Base-by-base conservation (phyloP, 2,888 invertebrate species). In the Andrena trimmerana region DNA sequence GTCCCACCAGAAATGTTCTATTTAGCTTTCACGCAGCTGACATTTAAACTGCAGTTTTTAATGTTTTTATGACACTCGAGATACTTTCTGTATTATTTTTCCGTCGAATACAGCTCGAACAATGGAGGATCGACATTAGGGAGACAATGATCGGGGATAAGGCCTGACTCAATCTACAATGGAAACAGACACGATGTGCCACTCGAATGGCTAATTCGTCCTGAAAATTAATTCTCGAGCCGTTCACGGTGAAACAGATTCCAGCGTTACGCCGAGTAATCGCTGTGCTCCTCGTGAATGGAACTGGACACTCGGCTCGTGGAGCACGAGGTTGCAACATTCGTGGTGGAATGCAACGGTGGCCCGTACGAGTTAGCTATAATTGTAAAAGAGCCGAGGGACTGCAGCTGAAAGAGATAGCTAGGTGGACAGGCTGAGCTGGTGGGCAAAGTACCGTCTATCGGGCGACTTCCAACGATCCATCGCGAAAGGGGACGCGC, bases 281-380 rank as follows among this genome's bases (percentile, higher is more conserved):
- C 79, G 68, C 77, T 68, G 62, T 42, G 81, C 62, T 27, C 24
- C 82, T 86, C 78, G 86, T 91, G 90, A 92, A 92, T 91, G 92
- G 91, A 91, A 91, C 91, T 89, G 88, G 88, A 90, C 84, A 90
- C 88, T 88, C 48, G 52, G 85, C 24, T 71, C 84, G 86, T 20
- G 72, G 52, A 31, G 60, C 27, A 16, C 69, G 75, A 62, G 8
- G 20, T 36, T 36, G 54, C 33, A 60, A 60, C 77, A 86, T 88
- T 87, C 86, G 85, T 85, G 85, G 84, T 86, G 90, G 89, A 92
- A 92, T 92, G 91, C 89, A 90, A 90, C 89, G 88, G 90, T 90
- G 85, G 48, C 72, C 73, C 69, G 54, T 78, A 81, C 84, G 79
- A 71, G 74, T 86, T 73, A 52, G 65, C 75, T 81, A 76, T 76